These are phyloP conservation scores for Leptopilina clavipes DNA, from an alignment of 1,140 invertebrate genomes.

Conservation along the genomic window DNA sequence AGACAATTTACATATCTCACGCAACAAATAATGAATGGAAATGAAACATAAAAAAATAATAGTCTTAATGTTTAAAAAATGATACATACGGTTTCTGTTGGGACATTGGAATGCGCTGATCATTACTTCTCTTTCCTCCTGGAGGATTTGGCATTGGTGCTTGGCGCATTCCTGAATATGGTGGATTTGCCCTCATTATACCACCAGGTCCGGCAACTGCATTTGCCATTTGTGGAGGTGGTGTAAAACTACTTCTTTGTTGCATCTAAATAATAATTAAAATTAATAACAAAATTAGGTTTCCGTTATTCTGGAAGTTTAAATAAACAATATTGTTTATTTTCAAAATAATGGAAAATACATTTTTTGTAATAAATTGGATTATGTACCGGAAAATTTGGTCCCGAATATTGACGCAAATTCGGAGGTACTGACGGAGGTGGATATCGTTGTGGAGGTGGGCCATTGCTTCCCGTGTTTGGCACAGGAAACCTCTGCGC, in stretches of 20 bases:
- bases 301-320: too few relatives aligned
- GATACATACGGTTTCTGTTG: conserved; percentile 79
- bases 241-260: conserved; percentile 75
- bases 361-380: not conserved
- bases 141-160: conserved; percentile 76
- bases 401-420: conserved; percentile 78
- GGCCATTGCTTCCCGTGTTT: conserved; percentile 75
- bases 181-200: conserved; percentile 77
- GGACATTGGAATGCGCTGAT: conserved; percentile 78
- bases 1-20: conserved; percentile 37
- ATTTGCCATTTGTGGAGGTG: conserved; percentile 75
- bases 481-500: conserved; percentile 79
- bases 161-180: conserved; percentile 78
- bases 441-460: conserved; percentile 78
- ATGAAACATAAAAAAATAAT: conserved; percentile 58
- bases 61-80: conserved; percentile 19
- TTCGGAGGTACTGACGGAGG: conserved; percentile 76
- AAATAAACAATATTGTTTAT: not conserved
- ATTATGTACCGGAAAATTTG: conserved; percentile 79
- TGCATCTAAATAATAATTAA: conserved; percentile 68
- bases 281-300: not conserved
- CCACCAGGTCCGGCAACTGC: conserved; percentile 74
- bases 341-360: too few relatives aligned
- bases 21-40: conserved; percentile 52
- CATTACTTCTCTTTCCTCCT: conserved; percentile 78